Evolutionary conservation across 1,140 invertebrate species (phyloP).

Genomic region (Leptestheria dahalacensis): DNA sequence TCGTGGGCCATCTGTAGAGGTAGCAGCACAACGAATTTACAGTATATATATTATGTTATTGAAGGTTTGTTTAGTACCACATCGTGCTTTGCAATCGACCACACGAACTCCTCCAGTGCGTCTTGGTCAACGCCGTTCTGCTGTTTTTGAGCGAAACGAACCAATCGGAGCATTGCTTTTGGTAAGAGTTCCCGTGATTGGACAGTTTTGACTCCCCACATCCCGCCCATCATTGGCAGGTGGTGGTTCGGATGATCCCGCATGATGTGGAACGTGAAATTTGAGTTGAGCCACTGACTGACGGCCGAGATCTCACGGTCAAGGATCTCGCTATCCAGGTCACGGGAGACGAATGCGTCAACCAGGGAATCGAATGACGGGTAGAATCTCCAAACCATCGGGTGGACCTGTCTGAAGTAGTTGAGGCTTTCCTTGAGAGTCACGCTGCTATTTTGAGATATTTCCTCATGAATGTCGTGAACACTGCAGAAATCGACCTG

Average conservation of each 20-base stretch:
- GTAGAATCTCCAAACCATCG: conserved; percentile 19
- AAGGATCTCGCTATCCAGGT: conserved; percentile 16
- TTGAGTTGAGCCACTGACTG: conserved; percentile 17
- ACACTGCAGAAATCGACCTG: conserved; percentile 14
- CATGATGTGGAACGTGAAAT: conserved; percentile 18
- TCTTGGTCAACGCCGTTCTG: not conserved
- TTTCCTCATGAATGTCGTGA: not conserved
- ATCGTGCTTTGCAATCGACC: not conserved
- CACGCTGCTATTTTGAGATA: not conserved
- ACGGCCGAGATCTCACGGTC: conserved; percentile 18
- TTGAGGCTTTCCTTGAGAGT: not conserved
- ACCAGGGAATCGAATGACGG: conserved; percentile 15
- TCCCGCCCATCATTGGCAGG: conserved; percentile 13
- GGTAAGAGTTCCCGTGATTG: not conserved
- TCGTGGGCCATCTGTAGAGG: not conserved
- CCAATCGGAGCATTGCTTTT: not conserved
- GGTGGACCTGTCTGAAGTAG: not conserved
- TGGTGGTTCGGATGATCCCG: conserved; percentile 14
- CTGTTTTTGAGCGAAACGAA: not conserved
- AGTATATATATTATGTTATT: not conserved
- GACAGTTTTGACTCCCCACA: not conserved
- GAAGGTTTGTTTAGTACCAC: not conserved
- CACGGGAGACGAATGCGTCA: conserved; percentile 17
- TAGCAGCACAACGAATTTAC: not conserved
- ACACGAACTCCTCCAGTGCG: not conserved